phyloP scores from a whole-genome alignment of 2,888 invertebrate genomes.

The Fragum sueziense region DNA sequence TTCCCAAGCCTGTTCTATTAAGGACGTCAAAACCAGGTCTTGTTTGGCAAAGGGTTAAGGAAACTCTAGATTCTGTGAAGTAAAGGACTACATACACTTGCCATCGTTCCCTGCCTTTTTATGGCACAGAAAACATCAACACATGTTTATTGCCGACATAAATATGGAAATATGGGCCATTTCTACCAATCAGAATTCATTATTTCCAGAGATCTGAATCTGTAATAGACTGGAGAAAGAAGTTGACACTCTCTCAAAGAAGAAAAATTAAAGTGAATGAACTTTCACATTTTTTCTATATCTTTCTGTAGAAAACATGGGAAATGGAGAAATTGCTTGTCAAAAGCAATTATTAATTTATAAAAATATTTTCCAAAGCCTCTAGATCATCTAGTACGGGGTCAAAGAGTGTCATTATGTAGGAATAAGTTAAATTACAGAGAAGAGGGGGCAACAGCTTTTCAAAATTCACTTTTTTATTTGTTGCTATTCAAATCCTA shows the following conservation, averaged over 20 bases:
- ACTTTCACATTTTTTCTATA: no score
- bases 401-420: not conserved
- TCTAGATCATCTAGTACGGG: no score
- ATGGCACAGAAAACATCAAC: constrained; percentile 38
- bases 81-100: constrained; percentile 8
- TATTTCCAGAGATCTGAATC: constrained; percentile 22
- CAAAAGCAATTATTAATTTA: not conserved
- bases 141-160: constrained; percentile 45
- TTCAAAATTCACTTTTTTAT: no score
- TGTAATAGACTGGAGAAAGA: constrained; percentile 23
- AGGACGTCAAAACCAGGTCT: no score
- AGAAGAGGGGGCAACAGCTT: no score
- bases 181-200: constrained; percentile 43
- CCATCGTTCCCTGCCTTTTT: constrained; percentile 21
- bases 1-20: no score
- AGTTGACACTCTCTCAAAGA: not conserved
- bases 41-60: no score
- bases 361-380: not conserved
- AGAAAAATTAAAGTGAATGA: no score
- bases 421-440: not conserved
- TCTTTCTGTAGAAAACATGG: not conserved
- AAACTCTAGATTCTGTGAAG: no score
- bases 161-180: constrained; percentile 43
- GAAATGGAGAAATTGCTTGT: not conserved
- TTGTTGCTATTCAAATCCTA: no score